Conservation (phyloP, 2,888 invertebrate species). For the Amiota minor region DNA sequence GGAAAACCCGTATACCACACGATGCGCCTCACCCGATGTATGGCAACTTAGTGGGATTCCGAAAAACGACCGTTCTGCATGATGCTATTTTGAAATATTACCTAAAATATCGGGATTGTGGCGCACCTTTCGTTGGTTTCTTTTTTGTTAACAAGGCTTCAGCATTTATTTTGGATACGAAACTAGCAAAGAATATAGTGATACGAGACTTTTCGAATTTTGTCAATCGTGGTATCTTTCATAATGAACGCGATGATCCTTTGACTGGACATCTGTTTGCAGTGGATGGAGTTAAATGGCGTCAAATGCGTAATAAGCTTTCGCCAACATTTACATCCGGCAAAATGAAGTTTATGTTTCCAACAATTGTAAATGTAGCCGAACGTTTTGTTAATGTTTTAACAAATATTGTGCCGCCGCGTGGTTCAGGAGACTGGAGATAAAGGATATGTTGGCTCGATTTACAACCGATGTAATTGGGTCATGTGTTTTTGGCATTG, state of each 20-base stretch:
- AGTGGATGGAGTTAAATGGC: conserved; percentile 72
- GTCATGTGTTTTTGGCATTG: conserved; percentile 72
- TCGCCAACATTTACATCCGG: conserved; percentile 69
- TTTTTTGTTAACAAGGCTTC: too few species aligned
- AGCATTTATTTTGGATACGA: too few species aligned
- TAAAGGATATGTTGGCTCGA: conserved; percentile 55
- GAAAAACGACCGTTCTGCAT: too few species aligned
- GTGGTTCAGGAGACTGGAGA: conserved; percentile 51
- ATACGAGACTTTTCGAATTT: too few species aligned
- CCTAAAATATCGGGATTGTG: too few species aligned
- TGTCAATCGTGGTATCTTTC: conserved; percentile 65
- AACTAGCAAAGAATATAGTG: too few species aligned
- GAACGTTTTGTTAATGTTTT: too few species aligned
- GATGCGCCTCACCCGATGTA: conserved; percentile 19
- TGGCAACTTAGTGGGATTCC: too few species aligned
- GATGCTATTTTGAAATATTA: too few species aligned
- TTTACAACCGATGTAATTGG: conserved; percentile 74
- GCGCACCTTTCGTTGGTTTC: too few species aligned
- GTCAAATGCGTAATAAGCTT: conserved; percentile 65
- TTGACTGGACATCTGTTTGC: conserved; percentile 69
- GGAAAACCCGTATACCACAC: conserved; percentile 49
- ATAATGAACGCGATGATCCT: conserved; percentile 71
- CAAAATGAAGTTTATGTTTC: conserved; percentile 68
- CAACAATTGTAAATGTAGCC: conserved; percentile 57
- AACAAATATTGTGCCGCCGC: too few species aligned